Conservation (phyloP, 37 sponge, comb jelly and placozoan species). For the Beroe ovata region DNA sequence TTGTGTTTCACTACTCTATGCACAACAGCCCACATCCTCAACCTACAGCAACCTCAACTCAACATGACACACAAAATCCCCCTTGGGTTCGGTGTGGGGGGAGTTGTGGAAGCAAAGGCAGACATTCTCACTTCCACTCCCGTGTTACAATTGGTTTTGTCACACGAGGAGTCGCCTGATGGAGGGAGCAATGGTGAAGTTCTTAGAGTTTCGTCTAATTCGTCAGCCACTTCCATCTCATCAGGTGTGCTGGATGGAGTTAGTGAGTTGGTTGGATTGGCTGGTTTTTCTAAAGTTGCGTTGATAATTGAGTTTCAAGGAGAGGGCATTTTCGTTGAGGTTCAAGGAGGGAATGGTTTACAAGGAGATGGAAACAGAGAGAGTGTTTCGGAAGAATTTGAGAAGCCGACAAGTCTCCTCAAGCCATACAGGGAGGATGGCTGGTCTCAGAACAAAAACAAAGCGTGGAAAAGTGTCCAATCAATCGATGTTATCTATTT, state of each 20-base stretch:
- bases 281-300: background rate
- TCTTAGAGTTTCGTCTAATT: background rate
- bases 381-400: background rate
- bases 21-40: background rate
- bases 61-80: background rate
- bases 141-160: background rate
- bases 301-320: background rate
- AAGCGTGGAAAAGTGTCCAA: background rate
- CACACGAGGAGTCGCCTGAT: background rate
- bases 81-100: background rate
- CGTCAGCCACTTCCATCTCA: background rate
- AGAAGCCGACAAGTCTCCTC: background rate
- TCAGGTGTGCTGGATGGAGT: background rate
- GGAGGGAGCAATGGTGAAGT: background rate
- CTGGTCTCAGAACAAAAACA: background rate
- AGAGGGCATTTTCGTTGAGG: background rate
- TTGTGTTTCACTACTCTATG: too few species aligned
- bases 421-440: background rate
- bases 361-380: background rate
- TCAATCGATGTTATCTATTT: background rate
- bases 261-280: background rate
- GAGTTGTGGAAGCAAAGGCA: background rate
- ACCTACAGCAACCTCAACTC: background rate
- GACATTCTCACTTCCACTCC: background rate
- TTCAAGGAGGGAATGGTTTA: background rate